These are phyloP conservation scores for Daktulosphaira vitifoliae DNA, from an alignment of 1,140 invertebrate species.

Conservation along the genomic window DNA sequence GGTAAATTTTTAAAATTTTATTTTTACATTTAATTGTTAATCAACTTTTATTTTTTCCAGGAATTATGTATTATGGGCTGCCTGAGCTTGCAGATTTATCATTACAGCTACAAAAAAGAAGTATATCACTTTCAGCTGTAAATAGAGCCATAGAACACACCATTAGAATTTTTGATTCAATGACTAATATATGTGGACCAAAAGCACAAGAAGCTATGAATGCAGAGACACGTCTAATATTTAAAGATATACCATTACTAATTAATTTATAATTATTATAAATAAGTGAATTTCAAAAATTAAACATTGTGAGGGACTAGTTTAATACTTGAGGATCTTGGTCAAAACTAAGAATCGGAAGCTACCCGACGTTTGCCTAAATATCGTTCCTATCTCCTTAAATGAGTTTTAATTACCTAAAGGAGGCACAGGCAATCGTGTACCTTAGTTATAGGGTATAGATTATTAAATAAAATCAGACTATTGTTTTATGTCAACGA, in stretches of 20 bases:
- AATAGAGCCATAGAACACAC: background rate
- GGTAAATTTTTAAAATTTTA: background rate
- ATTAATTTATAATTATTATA: too few relatives aligned
- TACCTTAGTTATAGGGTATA: too few relatives aligned
- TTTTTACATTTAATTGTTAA: background rate
- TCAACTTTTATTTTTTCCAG: background rate
- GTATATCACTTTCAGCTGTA: background rate
- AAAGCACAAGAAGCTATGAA: background rate
- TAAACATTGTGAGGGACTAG: too few relatives aligned
- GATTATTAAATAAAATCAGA: too few relatives aligned
- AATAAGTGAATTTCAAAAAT: background rate
- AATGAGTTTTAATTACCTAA: too few relatives aligned
- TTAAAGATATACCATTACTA: background rate
- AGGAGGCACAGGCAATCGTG: too few relatives aligned
- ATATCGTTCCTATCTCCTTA: too few relatives aligned
- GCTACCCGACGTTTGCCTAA: too few relatives aligned
- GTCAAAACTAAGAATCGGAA: too few relatives aligned
- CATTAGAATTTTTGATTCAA: constrained; percentile 9
- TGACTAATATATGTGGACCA: background rate
- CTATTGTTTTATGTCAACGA: too few relatives aligned
- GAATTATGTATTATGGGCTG: background rate
- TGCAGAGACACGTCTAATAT: background rate
- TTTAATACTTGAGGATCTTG: too few relatives aligned
- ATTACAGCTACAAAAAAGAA: background rate
- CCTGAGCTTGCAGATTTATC: background rate